Conservation (phyloP, 2,113 vertebrate species). For the Phodopus roborovskii region DNA sequence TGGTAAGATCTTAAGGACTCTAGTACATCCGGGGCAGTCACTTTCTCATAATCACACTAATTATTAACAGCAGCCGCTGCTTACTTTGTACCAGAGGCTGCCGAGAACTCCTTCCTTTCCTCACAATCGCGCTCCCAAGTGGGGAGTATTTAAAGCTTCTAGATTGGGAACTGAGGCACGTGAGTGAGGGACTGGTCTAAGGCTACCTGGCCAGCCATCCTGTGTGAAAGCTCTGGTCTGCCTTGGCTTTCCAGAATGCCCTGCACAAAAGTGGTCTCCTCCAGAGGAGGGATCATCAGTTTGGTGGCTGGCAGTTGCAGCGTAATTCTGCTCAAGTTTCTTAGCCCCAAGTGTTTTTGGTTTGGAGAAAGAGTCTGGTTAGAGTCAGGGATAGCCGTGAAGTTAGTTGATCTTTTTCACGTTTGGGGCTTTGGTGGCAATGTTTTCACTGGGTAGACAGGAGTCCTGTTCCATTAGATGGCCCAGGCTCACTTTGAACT, state of each 20-base stretch:
- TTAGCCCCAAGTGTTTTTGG: background rate
- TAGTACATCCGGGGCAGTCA: background rate
- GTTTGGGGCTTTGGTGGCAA: background rate
- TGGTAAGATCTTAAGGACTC: background rate
- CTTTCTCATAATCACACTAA: constrained; percentile 26
- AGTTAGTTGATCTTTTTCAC: background rate
- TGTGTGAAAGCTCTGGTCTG: background rate
- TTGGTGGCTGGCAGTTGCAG: background rate
- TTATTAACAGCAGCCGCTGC: background rate
- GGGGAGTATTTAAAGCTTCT: background rate
- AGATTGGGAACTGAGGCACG: background rate
- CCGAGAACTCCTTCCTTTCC: background rate
- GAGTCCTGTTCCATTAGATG: background rate
- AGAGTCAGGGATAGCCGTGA: background rate
- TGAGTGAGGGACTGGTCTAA: too few species aligned
- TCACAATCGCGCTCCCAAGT: background rate
- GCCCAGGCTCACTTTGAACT: background rate
- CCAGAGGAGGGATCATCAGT: background rate
- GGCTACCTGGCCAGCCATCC: background rate
- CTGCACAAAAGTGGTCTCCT: background rate
- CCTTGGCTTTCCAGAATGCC: background rate
- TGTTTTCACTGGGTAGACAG: background rate
- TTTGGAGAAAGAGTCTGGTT: background rate
- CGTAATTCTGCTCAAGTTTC: background rate
- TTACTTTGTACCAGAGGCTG: background rate